Percentiles rank a stretch among this genome's conserved stretches.
Conservation (phyloP, 2,113 vertebrate species). For the Cynoglossus semilaevis region DNA sequence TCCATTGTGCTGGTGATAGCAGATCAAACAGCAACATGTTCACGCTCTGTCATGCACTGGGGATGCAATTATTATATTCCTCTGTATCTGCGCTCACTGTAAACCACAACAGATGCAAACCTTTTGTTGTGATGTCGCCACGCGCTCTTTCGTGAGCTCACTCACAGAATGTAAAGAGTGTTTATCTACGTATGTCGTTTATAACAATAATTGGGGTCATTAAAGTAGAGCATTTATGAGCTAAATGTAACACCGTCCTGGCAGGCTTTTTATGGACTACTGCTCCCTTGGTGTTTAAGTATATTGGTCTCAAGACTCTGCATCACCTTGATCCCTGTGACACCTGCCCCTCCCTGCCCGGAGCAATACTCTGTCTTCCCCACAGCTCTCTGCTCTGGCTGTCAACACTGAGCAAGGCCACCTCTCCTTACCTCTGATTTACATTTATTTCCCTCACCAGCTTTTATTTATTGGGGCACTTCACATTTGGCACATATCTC, state of each 20-base stretch:
- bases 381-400: constrained; percentile 48
- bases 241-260: constrained; percentile 58
- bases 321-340: constrained; percentile 76
- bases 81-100: constrained; percentile 5
- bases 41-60: constrained; percentile 12
- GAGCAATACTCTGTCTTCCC: constrained; percentile 67
- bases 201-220: constrained; percentile 67
- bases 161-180: constrained; percentile 46
- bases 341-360: constrained; percentile 53
- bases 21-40: constrained; percentile 35
- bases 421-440: constrained; percentile 75
- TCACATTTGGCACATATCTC: constrained; percentile 76
- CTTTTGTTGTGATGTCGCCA: constrained; percentile 27
- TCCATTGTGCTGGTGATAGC: constrained; percentile 23
- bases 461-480: constrained; percentile 79
- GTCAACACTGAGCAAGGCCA: constrained; percentile 61
- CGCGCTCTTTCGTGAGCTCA: constrained; percentile 22
- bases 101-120: constrained; percentile 22
- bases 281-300: constrained; percentile 69
- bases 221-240: constrained; percentile 62
- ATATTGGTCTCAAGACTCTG: constrained; percentile 68
- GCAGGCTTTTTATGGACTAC: constrained; percentile 69
- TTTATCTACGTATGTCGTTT: constrained; percentile 53
- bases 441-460: constrained; percentile 74
- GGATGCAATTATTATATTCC: not conserved